Percentiles rank a stretch among this genome's conserved stretches.
phyloP scores from a whole-genome alignment of 2,797 vertebrate species.

The Malacoctenus gilli region DNA sequence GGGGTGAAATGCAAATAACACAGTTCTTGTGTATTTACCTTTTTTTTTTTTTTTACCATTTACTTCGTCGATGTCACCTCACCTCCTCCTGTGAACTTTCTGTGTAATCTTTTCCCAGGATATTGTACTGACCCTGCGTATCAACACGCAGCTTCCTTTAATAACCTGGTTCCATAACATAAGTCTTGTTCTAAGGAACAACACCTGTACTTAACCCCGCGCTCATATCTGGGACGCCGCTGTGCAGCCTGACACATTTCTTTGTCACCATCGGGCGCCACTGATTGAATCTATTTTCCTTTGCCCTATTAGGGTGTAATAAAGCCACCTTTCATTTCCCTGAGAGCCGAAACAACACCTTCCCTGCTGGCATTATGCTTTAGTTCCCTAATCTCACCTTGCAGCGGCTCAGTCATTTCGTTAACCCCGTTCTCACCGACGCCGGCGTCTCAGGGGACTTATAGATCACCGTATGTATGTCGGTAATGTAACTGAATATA shows the following conservation, averaged over 20 bases:
- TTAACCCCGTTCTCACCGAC: slow-evolving; percentile 44
- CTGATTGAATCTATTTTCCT: slow-evolving; percentile 47
- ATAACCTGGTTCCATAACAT: slow-evolving; percentile 44
- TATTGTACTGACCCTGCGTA: slow-evolving; percentile 14
- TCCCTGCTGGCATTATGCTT: slow-evolving; percentile 38
- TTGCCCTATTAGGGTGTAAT: slow-evolving; percentile 34
- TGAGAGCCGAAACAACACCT: slow-evolving; percentile 45
- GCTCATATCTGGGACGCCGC: slow-evolving; percentile 46
- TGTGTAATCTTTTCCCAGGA: background rate
- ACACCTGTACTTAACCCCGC: slow-evolving; percentile 44
- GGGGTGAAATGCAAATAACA: background rate
- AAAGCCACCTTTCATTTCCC: slow-evolving; percentile 45
- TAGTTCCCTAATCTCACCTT: slow-evolving; percentile 33
- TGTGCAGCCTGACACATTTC: slow-evolving; percentile 50
- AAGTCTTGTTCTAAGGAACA: slow-evolving; percentile 24
- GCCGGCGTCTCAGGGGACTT: slow-evolving; percentile 13
- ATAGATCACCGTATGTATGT: slow-evolving; percentile 5
- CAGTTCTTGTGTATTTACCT: background rate
- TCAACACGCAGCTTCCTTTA: slow-evolving; percentile 16
- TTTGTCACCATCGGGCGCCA: slow-evolving; percentile 42
- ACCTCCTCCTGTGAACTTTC: slow-evolving; percentile 3
- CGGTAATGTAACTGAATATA: slow-evolving; percentile 25
- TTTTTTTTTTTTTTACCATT: background rate
- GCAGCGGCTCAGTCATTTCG: slow-evolving; percentile 23
- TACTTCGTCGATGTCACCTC: background rate